Conservation (phyloP, 2,888 invertebrate species). For the Lydus trimaculatus region DNA sequence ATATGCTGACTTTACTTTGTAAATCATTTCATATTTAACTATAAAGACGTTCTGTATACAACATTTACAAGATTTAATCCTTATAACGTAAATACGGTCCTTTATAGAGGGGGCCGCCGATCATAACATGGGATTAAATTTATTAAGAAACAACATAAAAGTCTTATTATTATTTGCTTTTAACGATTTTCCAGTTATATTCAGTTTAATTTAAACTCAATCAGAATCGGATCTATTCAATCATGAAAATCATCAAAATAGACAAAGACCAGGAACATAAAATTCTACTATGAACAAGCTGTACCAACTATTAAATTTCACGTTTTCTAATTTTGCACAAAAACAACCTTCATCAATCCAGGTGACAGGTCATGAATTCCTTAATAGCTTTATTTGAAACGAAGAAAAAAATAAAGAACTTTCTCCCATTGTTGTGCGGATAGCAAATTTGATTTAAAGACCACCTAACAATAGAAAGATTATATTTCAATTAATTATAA, state of each 20-base stretch:
- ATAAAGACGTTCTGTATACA: neutral
- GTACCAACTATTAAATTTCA: slow-evolving; percentile 37
- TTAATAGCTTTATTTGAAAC: slow-evolving; percentile 15
- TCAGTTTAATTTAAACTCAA: neutral
- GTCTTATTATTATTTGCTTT: slow-evolving; percentile 19
- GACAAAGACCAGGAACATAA: neutral
- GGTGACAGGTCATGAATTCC: slow-evolving; percentile 37
- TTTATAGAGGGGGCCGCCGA: too few species aligned
- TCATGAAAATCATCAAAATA: neutral
- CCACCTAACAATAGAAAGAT: slow-evolving; percentile 28
- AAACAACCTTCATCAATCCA: slow-evolving; percentile 40
- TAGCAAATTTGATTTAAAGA: slow-evolving; percentile 22
- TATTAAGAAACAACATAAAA: slow-evolving; percentile 27
- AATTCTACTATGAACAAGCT: neutral
- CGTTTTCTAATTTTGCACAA: slow-evolving; percentile 45
- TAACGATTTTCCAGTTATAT: slow-evolving; percentile 1
- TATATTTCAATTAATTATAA: slow-evolving; percentile 31
- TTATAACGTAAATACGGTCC: neutral
- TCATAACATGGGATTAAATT: slow-evolving; percentile 19
- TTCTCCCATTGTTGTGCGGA: slow-evolving; percentile 26
- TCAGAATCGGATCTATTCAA: neutral
- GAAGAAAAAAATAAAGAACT: slow-evolving; percentile 9
- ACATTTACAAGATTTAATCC: slow-evolving; percentile 24
- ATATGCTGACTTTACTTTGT: slow-evolving; percentile 19
- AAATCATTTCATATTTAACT: slow-evolving; percentile 25